Evolutionary conservation across 2,888 invertebrate genomes (phyloP), one percentile per base, ranked within the genome.

Genomic region (Seira musarum): DNA sequence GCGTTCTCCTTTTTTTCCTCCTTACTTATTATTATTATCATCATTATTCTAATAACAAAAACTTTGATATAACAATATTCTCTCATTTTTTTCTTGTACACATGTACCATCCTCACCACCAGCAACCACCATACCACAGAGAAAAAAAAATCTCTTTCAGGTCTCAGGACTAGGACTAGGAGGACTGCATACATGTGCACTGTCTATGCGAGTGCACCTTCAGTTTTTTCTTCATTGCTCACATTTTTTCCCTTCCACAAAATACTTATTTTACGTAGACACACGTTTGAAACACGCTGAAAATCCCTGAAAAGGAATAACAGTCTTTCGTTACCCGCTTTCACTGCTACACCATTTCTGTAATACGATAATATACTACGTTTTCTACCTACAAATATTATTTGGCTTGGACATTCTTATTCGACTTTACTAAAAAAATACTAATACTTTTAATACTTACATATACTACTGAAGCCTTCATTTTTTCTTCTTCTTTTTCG

Each of bases 241-340:
- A 30, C 30, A 30, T 30, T 30, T 30, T 30, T 30, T 8, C 30
- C 30, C 30, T 30, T 30, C 30, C 30, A 30, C 8, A 30, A 30
- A 30, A 30, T 30, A 30, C 30, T 30, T 30, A 30, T 30, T 30
- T 30, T 30, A 30, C 8, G 30, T 30, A 30, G 30, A 30, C 30
- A 30, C 30, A 30, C 30, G 30, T 30, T 30, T 30, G 3, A 25
- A 8, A 68, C 68, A 68, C 53, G 24, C 69, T 60, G 17, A 60
- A 67, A 78, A 64, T 53, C 65, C 40, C 35, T 1, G 61, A 53
- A 25, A 53, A 35, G 13, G 61, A 25, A 17, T 61, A 71, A 40
- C 73, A 68, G 65, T 71, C 68, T 79, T 73, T 79, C 73, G 46
- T 79, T 73, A 49, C 64, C 80, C 73, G 73, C 73, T 80, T 80